Evolutionary conservation across 2,797 vertebrate species (phyloP).

Genomic region (Chanos chanos): DNA sequence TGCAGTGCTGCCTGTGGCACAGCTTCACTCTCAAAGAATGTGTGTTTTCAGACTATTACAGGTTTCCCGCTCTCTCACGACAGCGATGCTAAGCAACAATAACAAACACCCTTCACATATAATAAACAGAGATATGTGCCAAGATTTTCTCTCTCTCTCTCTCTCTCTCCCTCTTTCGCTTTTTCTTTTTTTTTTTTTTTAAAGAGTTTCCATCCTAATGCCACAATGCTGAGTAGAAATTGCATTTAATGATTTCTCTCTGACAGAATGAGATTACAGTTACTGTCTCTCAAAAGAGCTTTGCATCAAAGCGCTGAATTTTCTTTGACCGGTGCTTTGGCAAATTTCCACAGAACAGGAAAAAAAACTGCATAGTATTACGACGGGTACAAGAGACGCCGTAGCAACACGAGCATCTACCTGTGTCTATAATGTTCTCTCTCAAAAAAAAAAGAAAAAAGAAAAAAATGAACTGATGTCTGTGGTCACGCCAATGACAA

Average conservation of each 20-base stretch:
- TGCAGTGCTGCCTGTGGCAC: slow-evolving; percentile 20
- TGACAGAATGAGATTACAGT: background rate
- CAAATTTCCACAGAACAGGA: too few species aligned
- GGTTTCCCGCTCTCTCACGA: too few species aligned
- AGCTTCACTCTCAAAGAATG: slow-evolving; percentile 30
- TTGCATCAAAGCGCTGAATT: background rate
- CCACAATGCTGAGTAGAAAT: too few species aligned
- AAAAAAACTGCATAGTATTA: too few species aligned
- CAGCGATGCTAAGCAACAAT: too few species aligned
- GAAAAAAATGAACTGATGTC: slow-evolving; percentile 57
- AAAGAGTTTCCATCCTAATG: too few species aligned
- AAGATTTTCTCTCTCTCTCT: slow-evolving; percentile 9
- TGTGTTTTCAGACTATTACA: slow-evolving; percentile 25
- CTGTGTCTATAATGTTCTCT: background rate
- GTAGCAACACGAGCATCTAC: too few species aligned
- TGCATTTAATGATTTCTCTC: background rate
- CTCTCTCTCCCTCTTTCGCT: background rate
- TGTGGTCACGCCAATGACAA: slow-evolving; percentile 64
- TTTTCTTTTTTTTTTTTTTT: background rate
- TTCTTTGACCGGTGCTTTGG: background rate
- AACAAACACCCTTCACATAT: background rate
- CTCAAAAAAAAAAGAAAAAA: background rate
- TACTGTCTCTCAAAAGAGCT: too few species aligned
- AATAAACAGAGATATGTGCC: slow-evolving; percentile 2
- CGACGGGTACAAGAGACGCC: too few species aligned